Percentiles rank a stretch among this genome's conserved stretches.
phyloP scores from a whole-genome alignment of 2,113 vertebrate genomes.

The Oceanites oceanicus region DNA sequence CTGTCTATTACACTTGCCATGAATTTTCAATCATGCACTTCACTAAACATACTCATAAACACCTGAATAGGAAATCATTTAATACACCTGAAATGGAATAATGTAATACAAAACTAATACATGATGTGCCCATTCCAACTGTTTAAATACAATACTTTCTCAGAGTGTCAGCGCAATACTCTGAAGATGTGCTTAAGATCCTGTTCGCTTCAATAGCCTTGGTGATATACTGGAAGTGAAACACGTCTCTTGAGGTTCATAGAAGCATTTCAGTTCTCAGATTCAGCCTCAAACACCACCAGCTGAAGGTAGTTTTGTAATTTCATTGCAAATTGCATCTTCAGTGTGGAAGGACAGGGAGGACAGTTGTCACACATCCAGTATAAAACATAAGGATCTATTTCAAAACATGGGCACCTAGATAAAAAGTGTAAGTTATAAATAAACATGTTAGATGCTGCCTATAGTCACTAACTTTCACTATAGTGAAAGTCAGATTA shows the following conservation, averaged over 20 bases:
- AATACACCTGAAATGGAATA: not conserved
- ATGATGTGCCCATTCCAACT: not conserved
- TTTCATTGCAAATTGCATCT: not conserved
- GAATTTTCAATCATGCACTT: not conserved
- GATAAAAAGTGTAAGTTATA: not conserved
- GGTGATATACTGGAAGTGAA: not conserved
- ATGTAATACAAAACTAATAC: not conserved
- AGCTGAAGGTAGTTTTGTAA: not conserved
- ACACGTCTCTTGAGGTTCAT: not conserved
- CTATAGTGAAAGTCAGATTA: not conserved
- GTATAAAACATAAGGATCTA: not conserved
- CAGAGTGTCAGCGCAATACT: not conserved
- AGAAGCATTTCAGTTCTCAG: not conserved
- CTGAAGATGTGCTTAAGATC: not conserved
- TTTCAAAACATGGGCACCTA: not conserved
- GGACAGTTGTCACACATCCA: not conserved
- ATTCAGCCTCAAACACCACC: not conserved
- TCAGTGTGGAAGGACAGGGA: not conserved
- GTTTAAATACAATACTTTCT: not conserved
- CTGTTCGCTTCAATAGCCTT: not conserved
- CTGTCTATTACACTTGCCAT: not conserved
- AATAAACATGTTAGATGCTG: not conserved
- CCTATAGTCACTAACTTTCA: not conserved
- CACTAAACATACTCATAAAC: not conserved
- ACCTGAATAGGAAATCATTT: not conserved